Evolutionary conservation across 1,140 invertebrate species (phyloP).

Genomic region (Trypoxylus dichotomus): DNA sequence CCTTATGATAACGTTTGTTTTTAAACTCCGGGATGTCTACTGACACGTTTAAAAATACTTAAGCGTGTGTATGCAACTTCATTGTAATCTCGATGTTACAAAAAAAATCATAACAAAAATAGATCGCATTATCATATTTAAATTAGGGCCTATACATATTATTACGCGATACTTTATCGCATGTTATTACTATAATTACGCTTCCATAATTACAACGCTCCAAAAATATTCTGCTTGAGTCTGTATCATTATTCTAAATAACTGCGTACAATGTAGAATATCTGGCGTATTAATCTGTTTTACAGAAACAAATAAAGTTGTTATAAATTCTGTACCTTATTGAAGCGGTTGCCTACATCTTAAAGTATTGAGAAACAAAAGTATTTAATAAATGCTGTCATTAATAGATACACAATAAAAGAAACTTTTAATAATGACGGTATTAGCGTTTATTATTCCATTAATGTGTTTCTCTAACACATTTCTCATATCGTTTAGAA

Average conservation of each 20-base stretch:
- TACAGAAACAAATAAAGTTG: conserved; percentile 20
- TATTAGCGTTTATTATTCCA: background rate
- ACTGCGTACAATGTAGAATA: background rate
- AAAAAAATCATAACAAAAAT: background rate
- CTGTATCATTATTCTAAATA: conserved; percentile 11
- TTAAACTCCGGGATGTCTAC: no score
- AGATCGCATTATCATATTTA: background rate
- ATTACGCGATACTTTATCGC: conserved; percentile 5
- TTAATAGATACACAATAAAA: background rate
- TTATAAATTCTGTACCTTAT: background rate
- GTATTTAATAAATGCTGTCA: background rate
- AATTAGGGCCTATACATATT: background rate
- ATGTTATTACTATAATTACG: conserved; percentile 20
- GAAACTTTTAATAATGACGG: background rate
- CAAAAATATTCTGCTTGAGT: background rate
- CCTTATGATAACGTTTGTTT: no score
- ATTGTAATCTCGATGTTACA: background rate
- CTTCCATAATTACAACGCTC: background rate
- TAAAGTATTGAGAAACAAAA: background rate
- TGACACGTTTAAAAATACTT: no score
- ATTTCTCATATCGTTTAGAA: background rate
- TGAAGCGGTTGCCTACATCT: background rate
- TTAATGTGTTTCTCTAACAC: background rate
- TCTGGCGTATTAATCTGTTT: conserved; percentile 5
- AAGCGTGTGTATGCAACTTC: no score